phyloP scores from a whole-genome alignment of 2,113 vertebrate species.

The Osmerus mordax region DNA sequence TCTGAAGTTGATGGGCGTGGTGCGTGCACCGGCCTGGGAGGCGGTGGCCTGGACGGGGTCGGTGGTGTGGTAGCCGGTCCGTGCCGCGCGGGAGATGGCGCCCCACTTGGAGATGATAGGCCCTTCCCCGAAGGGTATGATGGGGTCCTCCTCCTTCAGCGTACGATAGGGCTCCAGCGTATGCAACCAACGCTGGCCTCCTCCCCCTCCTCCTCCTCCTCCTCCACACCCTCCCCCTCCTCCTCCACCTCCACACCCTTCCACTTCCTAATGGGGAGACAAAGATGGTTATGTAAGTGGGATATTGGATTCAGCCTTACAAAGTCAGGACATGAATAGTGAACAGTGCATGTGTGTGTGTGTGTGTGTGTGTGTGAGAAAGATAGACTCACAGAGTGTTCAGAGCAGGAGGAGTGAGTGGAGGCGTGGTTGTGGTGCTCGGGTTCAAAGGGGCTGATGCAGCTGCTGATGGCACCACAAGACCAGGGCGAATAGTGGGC shows the following conservation, averaged over 20 bases:
- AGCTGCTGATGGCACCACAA: slow-evolving; percentile 85
- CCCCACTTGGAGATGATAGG: slow-evolving; percentile 99
- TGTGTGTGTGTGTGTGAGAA: slow-evolving; percentile 3
- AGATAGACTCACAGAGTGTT: slow-evolving; percentile 78
- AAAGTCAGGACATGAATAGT: neutral
- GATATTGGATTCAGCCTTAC: neutral
- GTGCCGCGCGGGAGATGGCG: slow-evolving; percentile 91
- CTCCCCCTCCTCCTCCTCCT: slow-evolving; percentile 17
- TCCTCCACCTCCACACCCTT: slow-evolving; percentile 48
- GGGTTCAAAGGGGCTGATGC: slow-evolving; percentile 86
- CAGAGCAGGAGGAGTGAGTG: slow-evolving; percentile 80
- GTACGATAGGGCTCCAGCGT: slow-evolving; percentile 85
- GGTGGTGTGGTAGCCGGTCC: slow-evolving; percentile 90
- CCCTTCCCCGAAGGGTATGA: slow-evolving; percentile 94
- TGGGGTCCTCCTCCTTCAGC: slow-evolving; percentile 92
- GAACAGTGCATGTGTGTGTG: neutral
- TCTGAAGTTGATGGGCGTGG: slow-evolving; percentile 91
- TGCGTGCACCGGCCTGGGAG: slow-evolving; percentile 85
- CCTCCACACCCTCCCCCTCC: slow-evolving; percentile 60
- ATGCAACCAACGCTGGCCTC: slow-evolving; percentile 82
- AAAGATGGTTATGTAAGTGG: neutral
- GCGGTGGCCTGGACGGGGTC: slow-evolving; percentile 93
- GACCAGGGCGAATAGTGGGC: slow-evolving; percentile 95
- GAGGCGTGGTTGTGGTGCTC: slow-evolving; percentile 79
- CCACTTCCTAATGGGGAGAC: neutral